Conservation (phyloP, 2,113 vertebrate genomes). For the Anarhynchus alexandrinus region DNA sequence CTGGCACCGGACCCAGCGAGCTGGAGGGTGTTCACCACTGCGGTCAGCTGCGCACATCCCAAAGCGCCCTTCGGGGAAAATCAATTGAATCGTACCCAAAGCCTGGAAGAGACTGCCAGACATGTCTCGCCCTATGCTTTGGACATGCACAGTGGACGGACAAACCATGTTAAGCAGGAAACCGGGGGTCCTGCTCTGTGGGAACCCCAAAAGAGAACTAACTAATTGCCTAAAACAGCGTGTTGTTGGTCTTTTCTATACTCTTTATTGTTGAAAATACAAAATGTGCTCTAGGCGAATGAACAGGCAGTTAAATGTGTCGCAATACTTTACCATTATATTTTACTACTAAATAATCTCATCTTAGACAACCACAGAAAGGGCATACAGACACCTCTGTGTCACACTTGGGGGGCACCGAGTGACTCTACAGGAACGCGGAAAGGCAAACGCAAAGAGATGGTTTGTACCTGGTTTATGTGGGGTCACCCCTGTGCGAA, state of each 20-base stretch:
- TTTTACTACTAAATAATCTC: background rate
- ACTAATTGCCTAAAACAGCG: rapidly evolving
- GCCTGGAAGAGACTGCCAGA: background rate
- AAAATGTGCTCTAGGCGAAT: background rate
- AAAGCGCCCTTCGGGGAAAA: rapidly evolving
- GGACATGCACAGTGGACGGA: rapidly evolving
- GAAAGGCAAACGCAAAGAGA: background rate
- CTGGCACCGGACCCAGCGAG: background rate
- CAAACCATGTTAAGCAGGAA: background rate
- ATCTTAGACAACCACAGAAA: background rate
- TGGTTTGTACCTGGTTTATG: rapidly evolving
- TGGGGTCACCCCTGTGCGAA: background rate
- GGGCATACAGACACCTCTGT: background rate
- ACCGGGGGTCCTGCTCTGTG: no score
- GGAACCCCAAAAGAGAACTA: background rate
- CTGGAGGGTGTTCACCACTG: background rate
- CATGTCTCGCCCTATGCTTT: rapidly evolving
- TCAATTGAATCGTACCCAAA: background rate
- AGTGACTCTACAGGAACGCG: rapidly evolving
- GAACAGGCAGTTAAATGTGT: rapidly evolving
- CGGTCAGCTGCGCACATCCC: background rate
- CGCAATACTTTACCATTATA: background rate
- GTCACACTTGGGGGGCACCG: rapidly evolving
- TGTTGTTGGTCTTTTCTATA: background rate
- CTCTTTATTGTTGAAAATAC: background rate